A percentile compares a stretch with the other conserved stretches of the same genome.
Evolutionary conservation across 2,888 invertebrate genomes (phyloP).

Genomic region (Eremobia ochroleuca): DNA sequence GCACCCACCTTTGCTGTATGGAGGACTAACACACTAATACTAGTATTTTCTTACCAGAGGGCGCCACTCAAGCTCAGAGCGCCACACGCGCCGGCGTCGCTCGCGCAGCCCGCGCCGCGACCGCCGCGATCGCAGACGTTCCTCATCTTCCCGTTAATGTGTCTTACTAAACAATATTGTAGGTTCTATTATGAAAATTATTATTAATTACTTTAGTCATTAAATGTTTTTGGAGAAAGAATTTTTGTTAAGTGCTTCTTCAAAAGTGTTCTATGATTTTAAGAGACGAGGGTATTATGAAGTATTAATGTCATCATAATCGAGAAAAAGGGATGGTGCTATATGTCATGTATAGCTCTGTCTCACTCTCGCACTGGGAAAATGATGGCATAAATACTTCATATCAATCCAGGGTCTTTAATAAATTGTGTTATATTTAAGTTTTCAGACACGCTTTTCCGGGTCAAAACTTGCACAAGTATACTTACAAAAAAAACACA

Average conservation of each 20-base stretch:
- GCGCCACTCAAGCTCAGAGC: constrained; percentile 69
- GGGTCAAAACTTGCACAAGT: background rate
- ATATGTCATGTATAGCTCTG: background rate
- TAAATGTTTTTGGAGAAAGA: constrained; percentile 22
- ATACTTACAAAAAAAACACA: background rate
- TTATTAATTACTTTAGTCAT: constrained; percentile 21
- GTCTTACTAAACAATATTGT: constrained; percentile 31
- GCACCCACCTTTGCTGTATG: too few species aligned
- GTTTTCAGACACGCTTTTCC: background rate
- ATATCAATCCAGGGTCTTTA: background rate
- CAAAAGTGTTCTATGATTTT: background rate
- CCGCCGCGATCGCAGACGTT: constrained; percentile 53
- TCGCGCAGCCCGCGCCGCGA: constrained; percentile 66
- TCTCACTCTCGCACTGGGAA: background rate
- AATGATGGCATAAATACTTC: background rate
- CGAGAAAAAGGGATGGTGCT: background rate
- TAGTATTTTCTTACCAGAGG: constrained; percentile 50
- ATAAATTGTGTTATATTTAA: constrained; percentile 8
- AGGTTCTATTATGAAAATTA: constrained; percentile 15
- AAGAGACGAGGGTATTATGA: background rate
- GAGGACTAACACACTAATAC: background rate
- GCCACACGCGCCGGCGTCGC: constrained; percentile 68
- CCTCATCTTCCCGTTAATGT: constrained; percentile 48
- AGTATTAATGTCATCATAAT: background rate
- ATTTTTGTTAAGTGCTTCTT: constrained; percentile 18